Evolutionary conservation across 2,888 invertebrate genomes (phyloP).

Genomic region (Polydrusus tereticollis): DNA sequence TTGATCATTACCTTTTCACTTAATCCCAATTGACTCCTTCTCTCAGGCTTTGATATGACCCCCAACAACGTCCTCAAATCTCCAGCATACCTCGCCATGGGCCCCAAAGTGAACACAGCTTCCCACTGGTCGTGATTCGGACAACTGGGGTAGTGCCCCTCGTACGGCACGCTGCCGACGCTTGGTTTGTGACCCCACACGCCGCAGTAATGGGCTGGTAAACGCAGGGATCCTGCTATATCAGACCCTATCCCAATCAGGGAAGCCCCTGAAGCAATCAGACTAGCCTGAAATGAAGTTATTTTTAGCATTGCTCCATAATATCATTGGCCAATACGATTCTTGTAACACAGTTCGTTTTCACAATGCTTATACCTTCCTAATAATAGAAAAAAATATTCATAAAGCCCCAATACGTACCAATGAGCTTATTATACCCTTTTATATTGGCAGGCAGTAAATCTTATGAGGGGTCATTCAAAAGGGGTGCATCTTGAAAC

Average conservation of each 20-base stretch:
- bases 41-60: constrained; percentile 73
- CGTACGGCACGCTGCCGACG: constrained; percentile 74
- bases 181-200: constrained; percentile 63
- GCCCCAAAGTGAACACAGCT: constrained; percentile 84
- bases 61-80: constrained; percentile 84
- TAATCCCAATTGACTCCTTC: constrained; percentile 66
- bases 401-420: too few relatives aligned
- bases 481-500: too few relatives aligned
- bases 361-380: too few relatives aligned
- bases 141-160: constrained; percentile 79
- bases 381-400: too few relatives aligned
- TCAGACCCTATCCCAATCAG: constrained; percentile 89
- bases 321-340: too few relatives aligned
- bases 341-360: too few relatives aligned
- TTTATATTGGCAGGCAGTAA: too few relatives aligned
- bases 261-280: constrained; percentile 74
- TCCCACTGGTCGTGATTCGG: constrained; percentile 74
- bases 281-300: constrained; percentile 74
- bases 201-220: constrained; percentile 91
- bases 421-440: too few relatives aligned
- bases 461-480: too few relatives aligned
- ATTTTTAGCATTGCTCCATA: too few relatives aligned
- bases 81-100: constrained; percentile 88
- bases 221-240: constrained; percentile 88
- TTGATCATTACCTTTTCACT: constrained; percentile 70